Percentiles rank a stretch among this genome's conserved stretches.
Evolutionary conservation across 2,113 vertebrate genomes (phyloP).

Genomic region (Gadus macrocephalus): DNA sequence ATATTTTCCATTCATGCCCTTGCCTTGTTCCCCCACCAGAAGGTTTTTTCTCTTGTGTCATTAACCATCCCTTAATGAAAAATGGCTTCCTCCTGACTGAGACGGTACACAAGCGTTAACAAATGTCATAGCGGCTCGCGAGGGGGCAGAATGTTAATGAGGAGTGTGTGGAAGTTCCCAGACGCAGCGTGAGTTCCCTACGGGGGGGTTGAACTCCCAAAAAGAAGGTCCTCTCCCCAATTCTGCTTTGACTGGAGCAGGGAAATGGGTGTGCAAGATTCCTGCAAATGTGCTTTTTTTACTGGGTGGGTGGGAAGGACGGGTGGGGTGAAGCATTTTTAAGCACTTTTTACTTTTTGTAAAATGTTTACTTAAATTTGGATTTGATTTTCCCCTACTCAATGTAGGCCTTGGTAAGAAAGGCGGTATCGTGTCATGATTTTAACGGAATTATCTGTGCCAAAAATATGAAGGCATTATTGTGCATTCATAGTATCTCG

Average conservation of each 20-base stretch:
- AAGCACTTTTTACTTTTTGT: too few species aligned
- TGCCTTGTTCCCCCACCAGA: too few species aligned
- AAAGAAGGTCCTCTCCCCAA: slow-evolving; percentile 38
- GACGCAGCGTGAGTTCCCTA: slow-evolving; percentile 61
- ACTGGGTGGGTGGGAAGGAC: neutral
- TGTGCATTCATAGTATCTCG: too few species aligned
- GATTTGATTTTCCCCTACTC: too few species aligned
- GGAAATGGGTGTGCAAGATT: slow-evolving; percentile 33
- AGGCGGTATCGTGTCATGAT: too few species aligned
- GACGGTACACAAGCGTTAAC: slow-evolving; percentile 39
- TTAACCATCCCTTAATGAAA: slow-evolving; percentile 59
- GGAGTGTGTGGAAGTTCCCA: slow-evolving; percentile 59
- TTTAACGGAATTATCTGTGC: too few species aligned
- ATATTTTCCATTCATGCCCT: too few species aligned
- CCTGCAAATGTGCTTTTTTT: slow-evolving; percentile 7
- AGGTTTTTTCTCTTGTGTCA: slow-evolving; percentile 27
- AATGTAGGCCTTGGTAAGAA: too few species aligned
- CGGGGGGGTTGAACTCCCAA: slow-evolving; percentile 62
- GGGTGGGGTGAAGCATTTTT: too few species aligned
- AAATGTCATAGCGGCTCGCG: slow-evolving; percentile 51
- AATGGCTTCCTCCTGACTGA: slow-evolving; percentile 43
- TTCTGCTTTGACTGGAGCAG: slow-evolving; percentile 27
- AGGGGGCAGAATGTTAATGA: slow-evolving; percentile 72
- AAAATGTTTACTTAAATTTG: too few species aligned
- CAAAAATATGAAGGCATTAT: too few species aligned